Conservation (phyloP, 1,140 invertebrate species). For the Ridgeia piscesae region DNA sequence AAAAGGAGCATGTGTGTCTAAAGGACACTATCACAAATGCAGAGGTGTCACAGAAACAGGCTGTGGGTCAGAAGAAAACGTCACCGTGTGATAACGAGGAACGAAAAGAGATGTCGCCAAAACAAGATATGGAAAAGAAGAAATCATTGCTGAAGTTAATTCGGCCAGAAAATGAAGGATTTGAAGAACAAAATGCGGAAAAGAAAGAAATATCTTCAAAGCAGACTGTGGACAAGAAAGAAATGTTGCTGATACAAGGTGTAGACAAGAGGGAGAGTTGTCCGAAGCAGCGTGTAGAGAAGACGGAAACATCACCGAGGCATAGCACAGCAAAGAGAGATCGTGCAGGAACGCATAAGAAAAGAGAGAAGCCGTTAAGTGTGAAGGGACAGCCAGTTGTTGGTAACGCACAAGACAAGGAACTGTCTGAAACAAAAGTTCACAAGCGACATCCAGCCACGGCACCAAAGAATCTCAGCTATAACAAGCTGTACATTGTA, state of each 20-base stretch:
- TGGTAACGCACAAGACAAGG: background rate
- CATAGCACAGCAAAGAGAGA: background rate
- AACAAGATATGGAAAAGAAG: background rate
- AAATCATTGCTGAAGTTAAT: background rate
- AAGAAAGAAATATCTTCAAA: background rate
- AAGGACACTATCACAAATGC: background rate
- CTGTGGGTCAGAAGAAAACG: background rate
- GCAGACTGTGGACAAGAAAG: background rate
- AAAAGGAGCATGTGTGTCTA: background rate
- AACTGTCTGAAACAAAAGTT: background rate
- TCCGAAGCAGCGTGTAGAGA: background rate
- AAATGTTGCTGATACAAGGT: background rate
- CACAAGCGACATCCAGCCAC: background rate
- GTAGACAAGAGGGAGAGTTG: background rate
- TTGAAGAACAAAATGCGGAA: background rate
- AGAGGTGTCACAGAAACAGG: background rate
- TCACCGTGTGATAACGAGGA: background rate
- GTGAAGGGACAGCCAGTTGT: background rate
- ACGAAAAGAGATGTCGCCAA: background rate
- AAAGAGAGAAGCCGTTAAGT: background rate
- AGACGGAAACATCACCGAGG: background rate
- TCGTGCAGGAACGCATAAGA: background rate
- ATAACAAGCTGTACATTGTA: background rate
- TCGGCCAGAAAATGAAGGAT: background rate
- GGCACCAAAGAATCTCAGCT: background rate